Conservation (phyloP, 1,140 invertebrate genomes). For the Geopemphigus sp. region DNA sequence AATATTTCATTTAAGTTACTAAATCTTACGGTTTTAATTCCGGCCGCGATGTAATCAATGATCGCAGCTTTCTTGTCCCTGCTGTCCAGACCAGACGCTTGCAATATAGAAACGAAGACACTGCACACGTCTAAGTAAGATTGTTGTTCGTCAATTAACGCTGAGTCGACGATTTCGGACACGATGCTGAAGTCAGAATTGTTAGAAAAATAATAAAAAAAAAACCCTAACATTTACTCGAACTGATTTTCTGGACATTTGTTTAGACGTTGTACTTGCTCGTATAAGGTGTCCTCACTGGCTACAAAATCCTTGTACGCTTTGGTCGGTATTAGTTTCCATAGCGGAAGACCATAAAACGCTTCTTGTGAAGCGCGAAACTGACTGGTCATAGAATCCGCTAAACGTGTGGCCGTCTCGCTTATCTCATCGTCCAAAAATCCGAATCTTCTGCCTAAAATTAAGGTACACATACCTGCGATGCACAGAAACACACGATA, state of each 20-base stretch:
- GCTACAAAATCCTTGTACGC: constrained; percentile 70
- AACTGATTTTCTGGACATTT: background rate
- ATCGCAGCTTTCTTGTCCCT: constrained; percentile 79
- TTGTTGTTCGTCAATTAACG: constrained; percentile 59
- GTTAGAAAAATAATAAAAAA: constrained; percentile 9
- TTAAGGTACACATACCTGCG: constrained; percentile 70
- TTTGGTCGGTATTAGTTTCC: constrained; percentile 75
- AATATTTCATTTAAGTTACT: too few relatives aligned
- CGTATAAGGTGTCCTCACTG: constrained; percentile 78
- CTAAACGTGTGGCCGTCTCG: constrained; percentile 59
- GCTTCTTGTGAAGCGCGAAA: constrained; percentile 75
- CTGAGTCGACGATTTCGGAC: constrained; percentile 72
- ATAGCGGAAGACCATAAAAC: constrained; percentile 77
- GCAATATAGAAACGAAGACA: constrained; percentile 73
- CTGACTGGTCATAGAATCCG: constrained; percentile 69
- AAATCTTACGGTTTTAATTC: constrained; percentile 72
- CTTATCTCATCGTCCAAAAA: constrained; percentile 66
- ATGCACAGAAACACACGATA: background rate
- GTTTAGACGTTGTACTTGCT: constrained; percentile 55
- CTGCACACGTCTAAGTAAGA: constrained; percentile 61
- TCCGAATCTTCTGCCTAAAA: constrained; percentile 74
- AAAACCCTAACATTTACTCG: constrained; percentile 53
- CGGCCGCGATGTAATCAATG: constrained; percentile 82
- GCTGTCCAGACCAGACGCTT: constrained; percentile 68
- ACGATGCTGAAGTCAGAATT: constrained; percentile 63